These are phyloP conservation scores for Phalanger gymnotis DNA, from an alignment of 2,797 vertebrate genomes.

Conservation along the genomic window DNA sequence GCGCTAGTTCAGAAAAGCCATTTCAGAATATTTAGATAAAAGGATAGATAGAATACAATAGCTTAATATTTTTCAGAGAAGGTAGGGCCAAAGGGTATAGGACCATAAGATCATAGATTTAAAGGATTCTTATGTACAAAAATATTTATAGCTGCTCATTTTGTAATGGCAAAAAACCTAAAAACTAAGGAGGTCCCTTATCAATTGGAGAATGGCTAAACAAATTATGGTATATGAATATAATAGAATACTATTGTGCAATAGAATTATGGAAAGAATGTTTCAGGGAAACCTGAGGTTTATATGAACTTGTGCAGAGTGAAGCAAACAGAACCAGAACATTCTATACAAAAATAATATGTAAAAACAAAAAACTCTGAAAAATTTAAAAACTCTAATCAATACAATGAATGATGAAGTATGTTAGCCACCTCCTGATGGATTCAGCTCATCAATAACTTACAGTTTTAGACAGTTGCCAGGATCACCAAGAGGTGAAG, in stretches of 20 bases:
- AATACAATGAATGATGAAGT: too few relatives aligned
- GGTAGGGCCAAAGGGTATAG: too few relatives aligned
- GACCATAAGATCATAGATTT: neutral
- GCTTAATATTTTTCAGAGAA: neutral
- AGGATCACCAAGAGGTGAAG: too few relatives aligned
- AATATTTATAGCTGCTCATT: neutral
- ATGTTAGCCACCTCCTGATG: too few relatives aligned
- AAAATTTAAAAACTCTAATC: too few relatives aligned
- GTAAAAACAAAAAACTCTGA: too few relatives aligned
- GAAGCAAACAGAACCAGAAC: too few relatives aligned
- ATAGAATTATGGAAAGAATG: neutral
- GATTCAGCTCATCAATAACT: too few relatives aligned
- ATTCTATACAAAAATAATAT: too few relatives aligned
- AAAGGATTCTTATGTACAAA: neutral
- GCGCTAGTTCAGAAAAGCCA: neutral
- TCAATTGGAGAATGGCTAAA: neutral
- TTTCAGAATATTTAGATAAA: neutral
- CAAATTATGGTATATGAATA: neutral
- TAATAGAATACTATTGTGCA: neutral
- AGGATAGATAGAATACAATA: neutral
- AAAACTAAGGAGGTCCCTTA: neutral
- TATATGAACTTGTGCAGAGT: too few relatives aligned
- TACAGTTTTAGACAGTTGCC: too few relatives aligned
- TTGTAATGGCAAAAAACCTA: neutral
- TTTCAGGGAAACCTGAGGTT: too few relatives aligned